Evolutionary conservation across 1,140 invertebrate genomes (phyloP).

Genomic region (Drosophila aff.): DNA sequence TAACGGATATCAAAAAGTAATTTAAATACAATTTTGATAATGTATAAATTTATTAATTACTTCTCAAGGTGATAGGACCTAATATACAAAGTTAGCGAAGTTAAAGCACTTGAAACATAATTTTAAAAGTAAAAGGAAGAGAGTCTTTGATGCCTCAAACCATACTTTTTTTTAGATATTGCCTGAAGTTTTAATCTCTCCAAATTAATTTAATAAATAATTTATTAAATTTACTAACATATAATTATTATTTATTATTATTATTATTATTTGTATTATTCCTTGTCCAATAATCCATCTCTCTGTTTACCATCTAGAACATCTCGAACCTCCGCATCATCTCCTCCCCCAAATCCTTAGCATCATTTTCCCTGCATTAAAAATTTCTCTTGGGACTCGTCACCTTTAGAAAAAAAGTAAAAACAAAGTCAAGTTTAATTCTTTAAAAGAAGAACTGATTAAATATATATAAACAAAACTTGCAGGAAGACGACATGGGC

Average conservation of each 20-base stretch:
- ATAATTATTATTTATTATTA: neutral
- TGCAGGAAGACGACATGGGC: slow-evolving; percentile 87
- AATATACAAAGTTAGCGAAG: neutral
- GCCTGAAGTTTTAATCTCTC: too few species aligned
- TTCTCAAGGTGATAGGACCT: neutral
- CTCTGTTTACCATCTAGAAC: slow-evolving; percentile 23
- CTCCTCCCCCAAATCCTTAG: slow-evolving; percentile 12
- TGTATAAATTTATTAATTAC: neutral
- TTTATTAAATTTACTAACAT: neutral
- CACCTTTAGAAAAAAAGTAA: slow-evolving; percentile 25
- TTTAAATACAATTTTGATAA: neutral
- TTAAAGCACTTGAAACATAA: neutral
- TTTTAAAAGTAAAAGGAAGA: too few species aligned
- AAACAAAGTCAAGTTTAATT: neutral
- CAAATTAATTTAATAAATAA: neutral
- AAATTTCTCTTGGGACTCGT: slow-evolving; percentile 1
- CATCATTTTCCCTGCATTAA: slow-evolving; percentile 23
- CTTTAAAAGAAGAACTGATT: neutral
- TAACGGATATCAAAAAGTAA: neutral
- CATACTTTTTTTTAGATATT: neutral
- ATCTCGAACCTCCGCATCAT: slow-evolving; percentile 27
- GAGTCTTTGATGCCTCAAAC: too few species aligned
- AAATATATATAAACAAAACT: slow-evolving; percentile 1
- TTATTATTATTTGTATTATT: neutral
- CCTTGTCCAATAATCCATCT: neutral